A percentile compares a stretch with the other conserved stretches of the same genome.
These are phyloP conservation scores for Gadus chalcogrammus DNA, from an alignment of 2,113 vertebrate species.

Conservation along the genomic window DNA sequence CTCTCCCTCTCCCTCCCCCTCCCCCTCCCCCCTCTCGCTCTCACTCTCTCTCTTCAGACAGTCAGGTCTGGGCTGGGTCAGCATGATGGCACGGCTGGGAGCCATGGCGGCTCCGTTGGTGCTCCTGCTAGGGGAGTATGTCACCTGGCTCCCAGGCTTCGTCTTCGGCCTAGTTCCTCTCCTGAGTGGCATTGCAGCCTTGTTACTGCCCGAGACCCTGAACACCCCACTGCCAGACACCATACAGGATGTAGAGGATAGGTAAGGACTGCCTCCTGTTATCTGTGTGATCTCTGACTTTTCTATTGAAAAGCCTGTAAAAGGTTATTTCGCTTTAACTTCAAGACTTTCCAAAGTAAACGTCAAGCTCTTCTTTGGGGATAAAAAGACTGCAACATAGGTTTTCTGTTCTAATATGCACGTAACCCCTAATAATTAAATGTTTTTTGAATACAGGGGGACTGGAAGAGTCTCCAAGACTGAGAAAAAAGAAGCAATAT, in stretches of 20 bases:
- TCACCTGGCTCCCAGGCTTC: conserved; percentile 66
- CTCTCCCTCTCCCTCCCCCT: no score
- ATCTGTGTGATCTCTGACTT: no score
- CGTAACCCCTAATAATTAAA: neutral
- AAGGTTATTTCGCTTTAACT: no score
- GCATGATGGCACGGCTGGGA: conserved; percentile 74
- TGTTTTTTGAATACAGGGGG: conserved; percentile 48
- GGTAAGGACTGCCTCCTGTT: conserved; percentile 49
- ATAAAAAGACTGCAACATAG: neutral
- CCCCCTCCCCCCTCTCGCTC: no score
- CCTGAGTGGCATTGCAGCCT: conserved; percentile 63
- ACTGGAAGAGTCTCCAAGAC: conserved; percentile 39
- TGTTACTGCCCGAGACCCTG: conserved; percentile 80
- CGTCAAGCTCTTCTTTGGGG: no score
- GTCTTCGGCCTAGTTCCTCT: conserved; percentile 76
- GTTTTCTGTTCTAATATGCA: neutral
- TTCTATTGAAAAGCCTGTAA: no score
- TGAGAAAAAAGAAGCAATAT: conserved; percentile 44
- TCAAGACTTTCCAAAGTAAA: no score
- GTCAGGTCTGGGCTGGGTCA: conserved; percentile 76
- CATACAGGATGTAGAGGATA: conserved; percentile 73
- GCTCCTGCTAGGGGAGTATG: conserved; percentile 57
- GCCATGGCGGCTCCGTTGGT: conserved; percentile 79
- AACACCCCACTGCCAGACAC: conserved; percentile 75
- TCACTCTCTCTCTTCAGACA: conserved; percentile 63